Percentiles rank a stretch among this genome's conserved stretches.
phyloP scores from a whole-genome alignment of 2,797 vertebrate species.

The Anas bernieri region DNA sequence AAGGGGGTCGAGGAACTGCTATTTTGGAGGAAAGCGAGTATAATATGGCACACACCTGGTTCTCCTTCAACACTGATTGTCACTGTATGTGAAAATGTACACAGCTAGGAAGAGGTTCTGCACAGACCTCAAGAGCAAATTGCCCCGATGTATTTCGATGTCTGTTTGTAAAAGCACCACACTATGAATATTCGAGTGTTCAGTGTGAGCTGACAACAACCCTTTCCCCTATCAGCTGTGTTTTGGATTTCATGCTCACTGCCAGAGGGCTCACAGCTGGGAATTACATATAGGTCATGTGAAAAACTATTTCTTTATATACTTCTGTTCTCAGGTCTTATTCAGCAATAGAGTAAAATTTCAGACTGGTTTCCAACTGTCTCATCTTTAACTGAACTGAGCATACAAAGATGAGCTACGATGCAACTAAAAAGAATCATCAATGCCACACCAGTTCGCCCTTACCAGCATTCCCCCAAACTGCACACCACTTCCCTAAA shows the following conservation, averaged over 20 bases:
- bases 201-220: conserved; percentile 37
- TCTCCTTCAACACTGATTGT: conserved; percentile 55
- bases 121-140: conserved; percentile 65
- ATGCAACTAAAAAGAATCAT: not conserved
- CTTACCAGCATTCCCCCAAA: not conserved
- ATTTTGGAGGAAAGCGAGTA: conserved; percentile 38
- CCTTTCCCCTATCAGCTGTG: conserved; percentile 62
- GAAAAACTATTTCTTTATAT: conserved; percentile 19
- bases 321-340: not conserved
- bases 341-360: not conserved
- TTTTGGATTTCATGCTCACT: conserved; percentile 52
- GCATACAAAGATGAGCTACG: not conserved
- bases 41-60: conserved; percentile 54
- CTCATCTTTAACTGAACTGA: not conserved
- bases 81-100: conserved; percentile 28
- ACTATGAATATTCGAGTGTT: conserved; percentile 63
- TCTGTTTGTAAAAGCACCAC: conserved; percentile 35
- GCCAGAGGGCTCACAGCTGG: conserved; percentile 45
- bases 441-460: not conserved
- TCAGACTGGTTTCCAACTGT: not conserved
- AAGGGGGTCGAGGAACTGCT: conserved; percentile 8
- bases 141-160: conserved; percentile 29
- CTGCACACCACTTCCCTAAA: not conserved
- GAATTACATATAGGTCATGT: conserved; percentile 41
- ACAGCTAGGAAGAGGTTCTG: conserved; percentile 32